Evolutionary conservation across 2,888 invertebrate genomes (phyloP).

Genomic region (Pollenia amentaria): DNA sequence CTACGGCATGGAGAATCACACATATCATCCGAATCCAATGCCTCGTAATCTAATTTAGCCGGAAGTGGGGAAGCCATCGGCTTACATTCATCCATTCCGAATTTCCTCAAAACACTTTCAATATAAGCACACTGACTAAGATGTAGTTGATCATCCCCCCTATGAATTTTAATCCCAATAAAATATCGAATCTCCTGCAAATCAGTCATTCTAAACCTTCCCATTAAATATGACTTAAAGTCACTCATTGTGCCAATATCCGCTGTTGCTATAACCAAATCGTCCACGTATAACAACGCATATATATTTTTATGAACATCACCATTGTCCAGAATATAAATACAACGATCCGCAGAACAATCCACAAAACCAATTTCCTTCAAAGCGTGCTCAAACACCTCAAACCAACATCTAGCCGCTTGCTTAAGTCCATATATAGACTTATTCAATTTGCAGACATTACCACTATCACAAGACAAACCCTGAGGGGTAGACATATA

Average conservation of each 20-base stretch:
- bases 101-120: no score
- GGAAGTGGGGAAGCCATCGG: neutral
- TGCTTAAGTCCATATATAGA: constrained; percentile 59
- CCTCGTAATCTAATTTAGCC: neutral
- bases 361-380: constrained; percentile 67
- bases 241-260: constrained; percentile 64
- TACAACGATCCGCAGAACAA: constrained; percentile 58
- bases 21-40: no score
- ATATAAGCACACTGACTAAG: no score
- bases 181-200: no score
- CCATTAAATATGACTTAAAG: constrained; percentile 59
- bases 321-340: constrained; percentile 70
- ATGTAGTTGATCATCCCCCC: no score
- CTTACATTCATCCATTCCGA: constrained; percentile 18
- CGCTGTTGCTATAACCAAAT: constrained; percentile 74
- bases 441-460: constrained; percentile 69
- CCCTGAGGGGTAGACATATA: no score
- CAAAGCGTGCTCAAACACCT: no score
- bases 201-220: no score
- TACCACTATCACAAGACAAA: no score
- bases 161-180: no score
- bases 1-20: no score
- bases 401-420: constrained; percentile 50
- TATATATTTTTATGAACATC: constrained; percentile 72
- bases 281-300: constrained; percentile 76